These are phyloP conservation scores for Sylvia atricapilla DNA, from an alignment of 2,113 vertebrate species.

Conservation along the genomic window DNA sequence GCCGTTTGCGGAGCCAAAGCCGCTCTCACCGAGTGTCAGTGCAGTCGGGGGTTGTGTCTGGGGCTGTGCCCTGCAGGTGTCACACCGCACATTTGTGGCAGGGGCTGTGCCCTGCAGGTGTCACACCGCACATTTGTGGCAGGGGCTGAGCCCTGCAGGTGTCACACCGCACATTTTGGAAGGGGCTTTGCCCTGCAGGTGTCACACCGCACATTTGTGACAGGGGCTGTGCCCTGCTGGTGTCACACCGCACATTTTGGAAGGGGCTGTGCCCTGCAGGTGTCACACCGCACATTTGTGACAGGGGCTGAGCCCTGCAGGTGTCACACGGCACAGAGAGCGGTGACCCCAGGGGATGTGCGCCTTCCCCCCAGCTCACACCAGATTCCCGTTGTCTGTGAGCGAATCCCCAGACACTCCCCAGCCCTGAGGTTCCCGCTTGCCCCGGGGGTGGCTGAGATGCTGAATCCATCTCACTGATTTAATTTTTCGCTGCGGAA, in stretches of 20 bases:
- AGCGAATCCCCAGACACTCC: rapidly evolving
- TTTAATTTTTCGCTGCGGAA: no score
- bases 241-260: no score
- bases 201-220: no score
- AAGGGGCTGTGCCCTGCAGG: no score
- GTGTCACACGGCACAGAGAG: rapidly evolving
- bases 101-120: no score
- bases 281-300: no score
- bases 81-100: no score
- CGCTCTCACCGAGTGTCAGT: rapidly evolving
- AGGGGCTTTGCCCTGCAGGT: background rate
- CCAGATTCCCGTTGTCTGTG: rapidly evolving
- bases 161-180: no score
- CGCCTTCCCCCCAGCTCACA: background rate
- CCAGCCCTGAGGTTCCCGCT: background rate
- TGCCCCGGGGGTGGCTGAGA: rapidly evolving
- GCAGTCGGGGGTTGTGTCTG: background rate
- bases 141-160: no score
- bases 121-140: no score
- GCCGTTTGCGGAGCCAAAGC: background rate
- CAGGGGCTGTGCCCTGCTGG: no score
- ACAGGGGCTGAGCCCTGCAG: background rate
- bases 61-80: no score
- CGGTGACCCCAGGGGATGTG: rapidly evolving
- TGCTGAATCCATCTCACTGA: background rate